Evolutionary conservation across 2,113 vertebrate species (phyloP), one percentile per base, ranked within the genome.

Genomic region (Gopherus evgoodei): DNA sequence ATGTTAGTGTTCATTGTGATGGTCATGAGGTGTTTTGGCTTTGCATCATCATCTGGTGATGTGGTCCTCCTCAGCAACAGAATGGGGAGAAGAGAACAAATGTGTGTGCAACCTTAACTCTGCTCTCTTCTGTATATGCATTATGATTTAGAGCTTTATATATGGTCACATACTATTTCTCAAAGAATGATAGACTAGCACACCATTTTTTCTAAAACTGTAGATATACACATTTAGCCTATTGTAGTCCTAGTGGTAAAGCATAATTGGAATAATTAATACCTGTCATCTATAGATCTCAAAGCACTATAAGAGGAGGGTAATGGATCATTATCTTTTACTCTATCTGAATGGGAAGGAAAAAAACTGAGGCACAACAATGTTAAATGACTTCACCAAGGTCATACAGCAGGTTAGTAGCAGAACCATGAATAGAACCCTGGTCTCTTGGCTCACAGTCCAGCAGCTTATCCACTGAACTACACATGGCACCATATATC

Each of bases 31-130:
- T 54, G 22, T 53, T 93, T 19, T 38, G 42, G 47, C 22, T 54
- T 3, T 89, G 83, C 47, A 69, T 38, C 4, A 0, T 19, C 8
- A 25, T 90, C 8, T 22, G 3, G 65, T 31, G 27, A 69, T 35
- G 31, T 69, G 65, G 35, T 38, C 31, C 35, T 29, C 54, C 31
- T 11, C 21, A 85, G 19, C 59, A 42, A 29, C 0, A 0, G 47
- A 16, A 12, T 57, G 11, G 0, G 56, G 56, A 88, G 31, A 31
- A 50, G n/a, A 76, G 85, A 62, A 12, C 83, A 38, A 85, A 87
- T 0, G 0, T n/a, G 25, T 78, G 0, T 22, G 16, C 72, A 89
- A 87, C 16, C n/a, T 53, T 54, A 50, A 94, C 31, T 1, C 42
- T 72, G 7, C 42, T 47, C 25, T 59, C 35, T 54, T 93, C 87